A percentile compares a stretch with the other conserved stretches of the same genome.
phyloP scores from a whole-genome alignment of 2,113 vertebrate species.

The Laticauda laticaudata region DNA sequence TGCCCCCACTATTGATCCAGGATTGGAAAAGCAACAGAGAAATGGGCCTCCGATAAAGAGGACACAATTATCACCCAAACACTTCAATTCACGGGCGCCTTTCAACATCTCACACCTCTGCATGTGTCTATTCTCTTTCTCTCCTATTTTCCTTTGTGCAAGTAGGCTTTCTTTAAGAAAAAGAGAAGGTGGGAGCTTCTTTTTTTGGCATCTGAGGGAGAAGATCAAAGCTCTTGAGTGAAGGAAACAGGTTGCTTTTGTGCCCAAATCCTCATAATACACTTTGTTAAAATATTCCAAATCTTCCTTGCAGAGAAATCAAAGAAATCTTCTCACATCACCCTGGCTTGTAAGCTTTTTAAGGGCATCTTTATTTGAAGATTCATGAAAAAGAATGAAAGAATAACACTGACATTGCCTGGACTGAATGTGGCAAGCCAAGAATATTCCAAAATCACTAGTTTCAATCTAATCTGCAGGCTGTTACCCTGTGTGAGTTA shows the following conservation, averaged over 20 bases:
- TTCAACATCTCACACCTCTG: conserved; percentile 55
- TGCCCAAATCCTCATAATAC: conserved; percentile 67
- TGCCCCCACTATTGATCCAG: conserved; percentile 66
- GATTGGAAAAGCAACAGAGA: conserved; percentile 51
- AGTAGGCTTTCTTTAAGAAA: conserved; percentile 62
- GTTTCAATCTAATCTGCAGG: conserved; percentile 8
- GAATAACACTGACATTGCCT: conserved; percentile 38
- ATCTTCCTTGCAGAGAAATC: conserved; percentile 67
- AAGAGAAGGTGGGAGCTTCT: conserved; percentile 48
- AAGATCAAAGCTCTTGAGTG: conserved; percentile 67
- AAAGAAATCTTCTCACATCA: conserved; percentile 62
- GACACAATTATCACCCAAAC: conserved; percentile 76
- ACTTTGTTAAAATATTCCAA: conserved; percentile 73
- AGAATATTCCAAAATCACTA: conserved; percentile 40
- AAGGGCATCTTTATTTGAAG: conserved; percentile 58
- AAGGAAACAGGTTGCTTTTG: conserved; percentile 69
- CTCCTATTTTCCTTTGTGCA: conserved; percentile 61
- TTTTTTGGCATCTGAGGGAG: conserved; percentile 60
- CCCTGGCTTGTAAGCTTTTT: conserved; percentile 56
- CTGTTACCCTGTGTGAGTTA: not conserved
- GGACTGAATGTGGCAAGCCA: conserved; percentile 40
- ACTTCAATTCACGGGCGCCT: conserved; percentile 70
- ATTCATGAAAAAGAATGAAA: conserved; percentile 33
- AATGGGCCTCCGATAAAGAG: conserved; percentile 58
- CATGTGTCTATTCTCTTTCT: conserved; percentile 42